Evolutionary conservation across 2,888 invertebrate species (phyloP).

Genomic region (Oscheius sp.): DNA sequence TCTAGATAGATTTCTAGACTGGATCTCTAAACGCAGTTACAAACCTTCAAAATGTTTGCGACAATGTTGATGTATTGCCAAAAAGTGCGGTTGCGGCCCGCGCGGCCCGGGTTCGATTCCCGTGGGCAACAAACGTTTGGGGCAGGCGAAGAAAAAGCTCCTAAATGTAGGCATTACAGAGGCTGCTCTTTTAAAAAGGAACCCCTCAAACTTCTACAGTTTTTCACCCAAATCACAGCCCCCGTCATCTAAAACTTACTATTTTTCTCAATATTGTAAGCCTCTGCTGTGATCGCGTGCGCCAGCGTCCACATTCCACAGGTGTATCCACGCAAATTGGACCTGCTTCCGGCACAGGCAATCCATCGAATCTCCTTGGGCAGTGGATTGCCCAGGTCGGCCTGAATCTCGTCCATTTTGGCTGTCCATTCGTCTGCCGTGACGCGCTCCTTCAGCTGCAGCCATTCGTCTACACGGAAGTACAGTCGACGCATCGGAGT

Average conservation of each 20-base stretch:
- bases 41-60: too few species aligned
- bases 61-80: too few species aligned
- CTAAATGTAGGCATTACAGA: too few species aligned
- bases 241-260: slow-evolving; percentile 50
- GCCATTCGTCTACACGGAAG: slow-evolving; percentile 78
- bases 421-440: slow-evolving; percentile 74
- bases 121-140: too few species aligned
- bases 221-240: too few species aligned
- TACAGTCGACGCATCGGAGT: slow-evolving; percentile 81
- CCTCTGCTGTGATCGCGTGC: slow-evolving; percentile 88
- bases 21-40: too few species aligned
- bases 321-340: slow-evolving; percentile 83
- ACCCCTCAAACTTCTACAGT: too few species aligned
- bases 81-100: too few species aligned
- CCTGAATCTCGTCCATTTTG: slow-evolving; percentile 72
- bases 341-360: slow-evolving; percentile 85
- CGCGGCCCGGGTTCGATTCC: too few species aligned
- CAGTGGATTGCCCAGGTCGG: slow-evolving; percentile 69
- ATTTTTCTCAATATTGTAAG: slow-evolving; percentile 75
- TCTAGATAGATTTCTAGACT: too few species aligned
- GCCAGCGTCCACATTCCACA: slow-evolving; percentile 95
- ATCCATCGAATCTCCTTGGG: slow-evolving; percentile 78
- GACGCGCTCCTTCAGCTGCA: slow-evolving; percentile 73
- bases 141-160: too few species aligned
- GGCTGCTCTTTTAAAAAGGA: too few species aligned